These are phyloP conservation scores for Campaea margaritaria DNA, from an alignment of 2,888 invertebrate genomes.

Conservation along the genomic window DNA sequence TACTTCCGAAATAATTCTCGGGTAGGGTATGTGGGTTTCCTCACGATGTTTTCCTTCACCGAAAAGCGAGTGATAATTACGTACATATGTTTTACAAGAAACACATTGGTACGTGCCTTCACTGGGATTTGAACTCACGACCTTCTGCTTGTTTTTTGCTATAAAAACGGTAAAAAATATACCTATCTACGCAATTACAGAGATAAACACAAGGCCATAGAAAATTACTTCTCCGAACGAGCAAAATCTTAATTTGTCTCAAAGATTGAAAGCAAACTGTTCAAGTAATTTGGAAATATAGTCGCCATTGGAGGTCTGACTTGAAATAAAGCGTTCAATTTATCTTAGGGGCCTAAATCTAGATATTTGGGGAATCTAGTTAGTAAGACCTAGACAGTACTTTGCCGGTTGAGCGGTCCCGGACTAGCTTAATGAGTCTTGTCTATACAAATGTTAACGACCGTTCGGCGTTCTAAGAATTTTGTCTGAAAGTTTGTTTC, in stretches of 20 bases:
- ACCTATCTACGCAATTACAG: too few relatives aligned
- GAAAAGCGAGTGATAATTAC: too few relatives aligned
- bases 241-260: slow-evolving; percentile 14
- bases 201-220: slow-evolving; percentile 8
- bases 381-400: neutral
- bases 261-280: slow-evolving; percentile 14
- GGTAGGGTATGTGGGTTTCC: too few relatives aligned
- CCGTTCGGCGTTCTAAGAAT: too few relatives aligned
- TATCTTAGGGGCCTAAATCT: slow-evolving; percentile 6
- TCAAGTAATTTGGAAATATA: slow-evolving; percentile 21
- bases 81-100: too few relatives aligned
- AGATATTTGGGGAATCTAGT: neutral
- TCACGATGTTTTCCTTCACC: too few relatives aligned
- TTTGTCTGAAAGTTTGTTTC: too few relatives aligned
- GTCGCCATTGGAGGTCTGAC: slow-evolving; percentile 5
- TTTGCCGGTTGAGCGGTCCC: neutral
- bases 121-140: too few relatives aligned
- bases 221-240: slow-evolving; percentile 18
- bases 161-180: too few relatives aligned
- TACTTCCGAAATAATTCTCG: too few relatives aligned
- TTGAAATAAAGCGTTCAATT: slow-evolving; percentile 15
- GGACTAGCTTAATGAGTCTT: neutral
- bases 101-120: too few relatives aligned
- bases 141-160: too few relatives aligned
- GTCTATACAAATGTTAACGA: neutral